Conservation (phyloP, 2,113 vertebrate genomes). For the Bubo bubo region DNA sequence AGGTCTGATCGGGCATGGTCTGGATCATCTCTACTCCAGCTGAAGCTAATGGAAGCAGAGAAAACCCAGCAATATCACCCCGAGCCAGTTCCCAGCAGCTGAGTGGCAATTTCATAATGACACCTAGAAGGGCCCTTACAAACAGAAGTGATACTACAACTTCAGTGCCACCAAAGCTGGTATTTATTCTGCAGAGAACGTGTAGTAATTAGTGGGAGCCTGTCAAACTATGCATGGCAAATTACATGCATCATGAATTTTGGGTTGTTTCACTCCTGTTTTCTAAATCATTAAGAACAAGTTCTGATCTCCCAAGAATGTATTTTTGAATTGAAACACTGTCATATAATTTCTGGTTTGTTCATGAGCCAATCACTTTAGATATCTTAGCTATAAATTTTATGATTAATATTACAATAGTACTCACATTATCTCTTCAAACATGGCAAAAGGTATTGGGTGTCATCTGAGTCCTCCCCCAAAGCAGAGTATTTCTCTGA, state of each 20-base stretch:
- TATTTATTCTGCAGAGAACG: not conserved
- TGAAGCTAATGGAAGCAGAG: not conserved
- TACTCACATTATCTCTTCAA: not conserved
- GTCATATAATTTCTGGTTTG: not conserved
- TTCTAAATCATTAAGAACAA: not conserved
- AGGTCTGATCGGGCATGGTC: not conserved
- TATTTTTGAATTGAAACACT: not conserved
- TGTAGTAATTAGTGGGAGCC: not conserved
- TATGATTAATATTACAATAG: not conserved
- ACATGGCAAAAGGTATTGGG: not conserved
- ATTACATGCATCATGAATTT: not conserved
- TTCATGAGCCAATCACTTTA: not conserved
- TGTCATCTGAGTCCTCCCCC: not conserved
- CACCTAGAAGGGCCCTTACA: not conserved
- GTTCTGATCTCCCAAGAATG: not conserved
- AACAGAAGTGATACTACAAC: not conserved
- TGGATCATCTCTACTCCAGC: not conserved
- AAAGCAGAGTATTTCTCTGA: not conserved
- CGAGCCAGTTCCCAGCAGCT: accelerated
- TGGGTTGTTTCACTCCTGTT: not conserved
- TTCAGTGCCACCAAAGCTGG: not conserved
- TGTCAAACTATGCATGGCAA: not conserved
- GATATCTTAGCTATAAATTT: not conserved
- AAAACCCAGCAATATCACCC: not conserved
- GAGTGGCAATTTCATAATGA: not conserved